A percentile compares a stretch with the other conserved stretches of the same genome.
Evolutionary conservation across 2,797 vertebrate species (phyloP).

Genomic region (Poliocrania exsul): DNA sequence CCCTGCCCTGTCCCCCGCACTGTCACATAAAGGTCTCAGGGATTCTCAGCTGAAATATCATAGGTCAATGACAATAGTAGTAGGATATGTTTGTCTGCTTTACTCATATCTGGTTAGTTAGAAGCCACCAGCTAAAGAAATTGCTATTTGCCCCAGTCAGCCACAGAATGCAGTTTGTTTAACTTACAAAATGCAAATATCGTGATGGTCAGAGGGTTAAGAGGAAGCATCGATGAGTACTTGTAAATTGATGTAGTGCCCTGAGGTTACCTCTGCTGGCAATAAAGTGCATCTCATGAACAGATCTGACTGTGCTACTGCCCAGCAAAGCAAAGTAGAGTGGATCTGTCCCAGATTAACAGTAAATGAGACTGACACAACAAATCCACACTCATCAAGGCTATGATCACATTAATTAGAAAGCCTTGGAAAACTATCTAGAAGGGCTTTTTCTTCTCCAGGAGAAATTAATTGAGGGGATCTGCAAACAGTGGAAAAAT

Average conservation of each 20-base stretch:
- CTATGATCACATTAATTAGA: neutral
- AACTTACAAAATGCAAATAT: neutral
- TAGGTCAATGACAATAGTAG: neutral
- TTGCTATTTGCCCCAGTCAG: neutral
- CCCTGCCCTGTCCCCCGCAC: neutral
- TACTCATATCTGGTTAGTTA: neutral
- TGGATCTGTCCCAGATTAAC: neutral
- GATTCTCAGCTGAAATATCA: neutral
- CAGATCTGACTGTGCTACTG: neutral
- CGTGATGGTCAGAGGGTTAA: slow-evolving; percentile 16
- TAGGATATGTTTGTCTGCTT: neutral
- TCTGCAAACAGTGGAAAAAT: neutral
- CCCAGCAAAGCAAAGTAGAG: slow-evolving; percentile 10
- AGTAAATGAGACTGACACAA: slow-evolving; percentile 3
- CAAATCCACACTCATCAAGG: neutral
- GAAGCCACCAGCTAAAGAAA: neutral
- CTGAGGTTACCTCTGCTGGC: neutral
- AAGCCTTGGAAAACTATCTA: neutral
- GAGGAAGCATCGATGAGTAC: neutral
- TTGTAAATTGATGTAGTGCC: slow-evolving; percentile 24
- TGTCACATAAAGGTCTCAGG: neutral
- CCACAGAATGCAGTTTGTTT: neutral
- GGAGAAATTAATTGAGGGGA: neutral
- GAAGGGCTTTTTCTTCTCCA: neutral
- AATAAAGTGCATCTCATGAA: slow-evolving; percentile 12